Evolutionary conservation across 2,113 vertebrate genomes (phyloP).

Genomic region (Phoenicopterus ruber): DNA sequence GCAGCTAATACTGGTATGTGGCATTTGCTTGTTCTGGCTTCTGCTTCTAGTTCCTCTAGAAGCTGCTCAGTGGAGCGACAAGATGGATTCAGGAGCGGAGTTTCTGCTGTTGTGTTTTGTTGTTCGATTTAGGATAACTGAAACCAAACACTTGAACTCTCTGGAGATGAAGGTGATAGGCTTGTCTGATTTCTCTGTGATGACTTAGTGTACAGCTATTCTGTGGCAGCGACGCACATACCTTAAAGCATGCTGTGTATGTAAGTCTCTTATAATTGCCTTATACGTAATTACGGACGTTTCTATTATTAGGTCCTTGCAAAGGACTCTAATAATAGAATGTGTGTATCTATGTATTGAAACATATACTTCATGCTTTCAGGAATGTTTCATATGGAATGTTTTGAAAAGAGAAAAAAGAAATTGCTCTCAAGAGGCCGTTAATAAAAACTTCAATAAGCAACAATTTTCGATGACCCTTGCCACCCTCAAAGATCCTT

Average conservation of each 20-base stretch:
- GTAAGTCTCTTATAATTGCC: not conserved
- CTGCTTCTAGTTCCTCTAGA: not conserved
- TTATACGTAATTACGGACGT: not conserved
- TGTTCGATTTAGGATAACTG: not conserved
- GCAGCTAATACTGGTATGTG: not conserved
- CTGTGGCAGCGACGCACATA: not conserved
- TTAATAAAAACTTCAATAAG: not conserved
- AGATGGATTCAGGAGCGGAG: not conserved
- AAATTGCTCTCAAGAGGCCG: not conserved
- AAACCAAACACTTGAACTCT: not conserved
- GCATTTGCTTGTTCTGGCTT: not conserved
- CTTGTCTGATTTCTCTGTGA: not conserved
- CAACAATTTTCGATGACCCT: not conserved
- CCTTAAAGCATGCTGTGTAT: not conserved
- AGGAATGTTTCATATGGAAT: not conserved
- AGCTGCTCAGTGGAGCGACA: not conserved
- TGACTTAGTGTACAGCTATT: not conserved
- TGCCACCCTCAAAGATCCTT: not conserved
- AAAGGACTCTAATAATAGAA: slow-evolving; percentile 4
- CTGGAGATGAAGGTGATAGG: not conserved
- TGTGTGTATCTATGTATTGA: not conserved
- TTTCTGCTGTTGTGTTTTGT: not conserved
- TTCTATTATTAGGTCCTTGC: slow-evolving; percentile 11
- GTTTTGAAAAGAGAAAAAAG: not conserved
- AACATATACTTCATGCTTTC: not conserved